phyloP scores from a whole-genome alignment of 2,888 invertebrate species.

The Silvanus unidentatus region DNA sequence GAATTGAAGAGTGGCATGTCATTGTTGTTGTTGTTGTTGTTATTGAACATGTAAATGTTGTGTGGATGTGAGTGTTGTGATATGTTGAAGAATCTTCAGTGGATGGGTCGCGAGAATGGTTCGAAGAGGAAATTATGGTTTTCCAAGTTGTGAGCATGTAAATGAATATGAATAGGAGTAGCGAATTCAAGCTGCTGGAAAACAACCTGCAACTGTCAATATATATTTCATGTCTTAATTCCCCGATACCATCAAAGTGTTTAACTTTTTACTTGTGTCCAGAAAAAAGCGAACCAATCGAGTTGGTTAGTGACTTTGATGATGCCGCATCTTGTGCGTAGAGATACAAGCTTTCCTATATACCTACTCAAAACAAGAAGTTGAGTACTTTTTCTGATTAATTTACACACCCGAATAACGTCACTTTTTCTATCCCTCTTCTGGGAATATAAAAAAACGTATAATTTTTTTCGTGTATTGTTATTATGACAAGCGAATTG shows the following conservation, averaged over 20 bases:
- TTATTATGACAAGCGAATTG: too few species aligned
- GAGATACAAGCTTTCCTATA: background rate
- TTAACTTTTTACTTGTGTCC: slow-evolving; percentile 16
- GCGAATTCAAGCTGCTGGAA: slow-evolving; percentile 9
- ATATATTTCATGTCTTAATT: slow-evolving; percentile 27
- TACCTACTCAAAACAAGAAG: background rate
- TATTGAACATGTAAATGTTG: background rate
- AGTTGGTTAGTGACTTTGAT: slow-evolving; percentile 15
- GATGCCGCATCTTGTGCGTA: slow-evolving; percentile 6
- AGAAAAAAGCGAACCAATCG: slow-evolving; percentile 15
- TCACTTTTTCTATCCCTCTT: too few species aligned
- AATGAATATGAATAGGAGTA: background rate
- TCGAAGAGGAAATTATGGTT: too few species aligned
- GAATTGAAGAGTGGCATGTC: background rate
- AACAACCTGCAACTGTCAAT: slow-evolving; percentile 14
- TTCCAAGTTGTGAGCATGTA: too few species aligned
- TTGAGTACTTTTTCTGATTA: background rate
- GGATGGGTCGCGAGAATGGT: too few species aligned
- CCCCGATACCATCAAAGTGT: slow-evolving; percentile 24
- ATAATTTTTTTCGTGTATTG: too few species aligned
- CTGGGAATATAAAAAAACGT: too few species aligned
- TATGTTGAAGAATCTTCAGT: background rate
- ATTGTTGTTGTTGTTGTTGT: background rate
- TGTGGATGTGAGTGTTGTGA: background rate
- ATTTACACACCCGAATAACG: too few species aligned